phyloP scores from a whole-genome alignment of 2,888 invertebrate species.

The Heliconius charithonia region DNA sequence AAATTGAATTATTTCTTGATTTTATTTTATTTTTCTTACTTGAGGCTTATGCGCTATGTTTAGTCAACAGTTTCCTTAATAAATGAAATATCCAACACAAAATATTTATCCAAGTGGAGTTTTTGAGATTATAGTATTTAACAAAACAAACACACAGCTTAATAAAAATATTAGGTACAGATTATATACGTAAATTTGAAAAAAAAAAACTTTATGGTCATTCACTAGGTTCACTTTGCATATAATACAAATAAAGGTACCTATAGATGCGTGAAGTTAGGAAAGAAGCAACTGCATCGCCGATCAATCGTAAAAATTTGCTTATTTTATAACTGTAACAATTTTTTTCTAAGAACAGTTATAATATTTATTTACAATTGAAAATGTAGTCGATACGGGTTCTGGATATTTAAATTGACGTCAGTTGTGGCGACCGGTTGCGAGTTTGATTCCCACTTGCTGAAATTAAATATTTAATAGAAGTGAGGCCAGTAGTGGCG shows the following conservation, averaged over 20 bases:
- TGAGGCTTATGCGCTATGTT: no score
- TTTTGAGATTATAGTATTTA: no score
- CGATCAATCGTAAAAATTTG: conserved; percentile 10
- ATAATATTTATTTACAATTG: neutral
- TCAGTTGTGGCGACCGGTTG: neutral
- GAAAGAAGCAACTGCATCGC: neutral
- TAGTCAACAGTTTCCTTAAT: no score
- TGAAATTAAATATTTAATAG: neutral
- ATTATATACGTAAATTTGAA: neutral
- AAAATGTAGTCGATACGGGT: neutral
- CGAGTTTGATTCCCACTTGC: neutral
- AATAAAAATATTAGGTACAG: no score
- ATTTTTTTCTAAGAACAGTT: neutral
- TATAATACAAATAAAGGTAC: neutral
- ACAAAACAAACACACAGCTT: no score
- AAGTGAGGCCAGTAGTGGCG: no score
- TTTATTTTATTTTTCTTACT: no score
- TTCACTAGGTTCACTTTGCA: neutral
- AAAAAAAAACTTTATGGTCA: neutral
- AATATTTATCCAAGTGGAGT: no score
- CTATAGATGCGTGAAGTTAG: neutral
- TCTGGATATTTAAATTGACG: neutral
- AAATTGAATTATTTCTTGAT: no score
- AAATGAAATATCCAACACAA: no score
- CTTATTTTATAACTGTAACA: conserved; percentile 10